Percentiles rank a stretch among this genome's conserved stretches.
phyloP scores from a whole-genome alignment of 2,888 invertebrate species.

The Sepiola atlantica region DNA sequence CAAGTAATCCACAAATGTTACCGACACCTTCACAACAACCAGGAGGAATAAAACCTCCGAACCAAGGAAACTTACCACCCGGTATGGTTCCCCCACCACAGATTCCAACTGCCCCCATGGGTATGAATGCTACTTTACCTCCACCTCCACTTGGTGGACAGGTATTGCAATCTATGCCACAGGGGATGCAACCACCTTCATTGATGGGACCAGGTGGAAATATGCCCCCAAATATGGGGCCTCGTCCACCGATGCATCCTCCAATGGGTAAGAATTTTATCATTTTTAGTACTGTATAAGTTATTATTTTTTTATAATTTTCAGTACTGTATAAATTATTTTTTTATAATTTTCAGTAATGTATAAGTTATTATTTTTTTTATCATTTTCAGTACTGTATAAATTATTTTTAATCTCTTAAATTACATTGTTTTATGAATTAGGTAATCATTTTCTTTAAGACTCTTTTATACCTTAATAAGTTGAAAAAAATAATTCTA shows the following conservation, averaged over 20 bases:
- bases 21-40: neutral
- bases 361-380: too few relatives aligned
- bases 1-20: slow-evolving; percentile 49
- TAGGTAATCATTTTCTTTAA: too few relatives aligned
- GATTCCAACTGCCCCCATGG: slow-evolving; percentile 33
- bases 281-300: neutral
- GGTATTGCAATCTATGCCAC: slow-evolving; percentile 36
- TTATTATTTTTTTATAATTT: too few relatives aligned
- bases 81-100: slow-evolving; percentile 36
- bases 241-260: slow-evolving; percentile 35
- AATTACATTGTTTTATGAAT: too few relatives aligned
- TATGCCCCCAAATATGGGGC: slow-evolving; percentile 37
- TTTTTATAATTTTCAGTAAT: too few relatives aligned
- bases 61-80: neutral
- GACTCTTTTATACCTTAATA: too few relatives aligned
- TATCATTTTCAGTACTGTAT: too few relatives aligned
- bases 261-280: slow-evolving; percentile 41
- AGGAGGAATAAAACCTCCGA: neutral
- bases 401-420: too few relatives aligned
- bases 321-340: too few relatives aligned
- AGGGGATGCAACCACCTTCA: neutral
- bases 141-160: slow-evolving; percentile 44
- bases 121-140: slow-evolving; percentile 38
- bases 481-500: too few relatives aligned
- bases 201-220: slow-evolving; percentile 35